Conservation (phyloP, 2,797 vertebrate species). For the Hoplostethus mediterraneus region DNA sequence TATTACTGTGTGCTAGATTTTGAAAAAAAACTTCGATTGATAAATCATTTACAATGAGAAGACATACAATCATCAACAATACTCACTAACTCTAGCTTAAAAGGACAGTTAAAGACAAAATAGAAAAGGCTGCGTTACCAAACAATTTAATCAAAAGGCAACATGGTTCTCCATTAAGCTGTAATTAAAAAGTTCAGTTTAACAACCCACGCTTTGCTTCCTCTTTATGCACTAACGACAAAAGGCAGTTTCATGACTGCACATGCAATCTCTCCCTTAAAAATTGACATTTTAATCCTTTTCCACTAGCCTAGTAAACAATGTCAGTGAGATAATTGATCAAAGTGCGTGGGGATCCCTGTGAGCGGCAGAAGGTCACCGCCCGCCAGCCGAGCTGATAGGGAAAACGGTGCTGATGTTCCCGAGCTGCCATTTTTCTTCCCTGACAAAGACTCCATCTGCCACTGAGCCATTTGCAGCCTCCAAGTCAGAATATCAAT, state of each 20-base stretch:
- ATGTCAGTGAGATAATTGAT: slow-evolving; percentile 85
- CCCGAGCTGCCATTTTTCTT: slow-evolving; percentile 95
- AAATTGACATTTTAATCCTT: slow-evolving; percentile 64
- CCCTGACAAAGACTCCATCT: slow-evolving; percentile 98
- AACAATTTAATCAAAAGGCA: slow-evolving; percentile 5
- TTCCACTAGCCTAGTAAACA: slow-evolving; percentile 77
- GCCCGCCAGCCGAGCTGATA: slow-evolving; percentile 84
- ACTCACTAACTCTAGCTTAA: not conserved
- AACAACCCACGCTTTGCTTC: not conserved
- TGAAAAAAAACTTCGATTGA: not conserved
- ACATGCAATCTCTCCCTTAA: slow-evolving; percentile 37
- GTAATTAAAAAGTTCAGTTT: slow-evolving; percentile 12
- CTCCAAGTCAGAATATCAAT: slow-evolving; percentile 97
- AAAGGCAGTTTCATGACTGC: slow-evolving; percentile 29
- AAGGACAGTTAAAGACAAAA: not conserved
- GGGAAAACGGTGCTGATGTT: slow-evolving; percentile 86
- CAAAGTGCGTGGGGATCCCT: slow-evolving; percentile 78
- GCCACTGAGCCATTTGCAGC: slow-evolving; percentile 93
- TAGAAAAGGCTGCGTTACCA: not conserved
- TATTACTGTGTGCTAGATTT: no score
- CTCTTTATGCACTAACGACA: slow-evolving; percentile 18
- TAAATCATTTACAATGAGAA: not conserved
- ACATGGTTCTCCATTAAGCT: not conserved
- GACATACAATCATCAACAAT: not conserved
- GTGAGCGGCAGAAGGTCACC: slow-evolving; percentile 89